These are phyloP conservation scores for Actinopyga echinites DNA, from an alignment of 53 echinoderm and acorn worm species.

Conservation along the genomic window DNA sequence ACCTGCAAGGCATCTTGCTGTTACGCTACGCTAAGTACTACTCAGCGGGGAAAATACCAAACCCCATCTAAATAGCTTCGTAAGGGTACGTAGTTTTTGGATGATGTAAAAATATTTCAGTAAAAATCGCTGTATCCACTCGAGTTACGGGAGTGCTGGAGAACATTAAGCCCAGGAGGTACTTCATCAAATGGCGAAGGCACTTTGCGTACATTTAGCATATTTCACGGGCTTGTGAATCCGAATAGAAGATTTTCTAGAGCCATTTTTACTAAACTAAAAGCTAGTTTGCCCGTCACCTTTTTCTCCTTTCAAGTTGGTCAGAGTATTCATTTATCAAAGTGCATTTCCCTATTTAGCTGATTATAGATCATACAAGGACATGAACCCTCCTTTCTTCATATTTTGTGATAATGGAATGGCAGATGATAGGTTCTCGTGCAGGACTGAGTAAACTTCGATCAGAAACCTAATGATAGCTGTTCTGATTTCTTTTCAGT, in stretches of 20 bases:
- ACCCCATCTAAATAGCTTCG: too few species aligned
- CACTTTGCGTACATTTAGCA: slow-evolving; percentile 30
- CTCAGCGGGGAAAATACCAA: too few species aligned
- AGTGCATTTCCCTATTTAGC: slow-evolving; percentile 30
- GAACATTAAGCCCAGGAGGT: slow-evolving; percentile 16
- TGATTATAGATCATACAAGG: too few species aligned
- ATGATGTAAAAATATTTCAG: slow-evolving; percentile 12
- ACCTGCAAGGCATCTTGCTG: too few species aligned
- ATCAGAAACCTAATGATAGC: too few species aligned
- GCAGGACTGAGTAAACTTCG: not conserved
- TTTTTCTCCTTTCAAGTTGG: not conserved
- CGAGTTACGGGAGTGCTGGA: slow-evolving; percentile 10
- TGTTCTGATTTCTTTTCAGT: too few species aligned
- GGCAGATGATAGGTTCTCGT: slow-evolving; percentile 1
- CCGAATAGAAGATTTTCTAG: not conserved
- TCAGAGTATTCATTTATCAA: slow-evolving; percentile 10
- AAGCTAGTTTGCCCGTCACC: not conserved
- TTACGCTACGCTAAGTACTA: too few species aligned
- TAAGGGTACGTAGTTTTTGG: not conserved
- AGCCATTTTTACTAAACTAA: too few species aligned
- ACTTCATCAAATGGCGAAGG: slow-evolving; percentile 15
- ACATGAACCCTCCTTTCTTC: too few species aligned
- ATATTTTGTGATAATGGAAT: not conserved
- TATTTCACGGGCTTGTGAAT: slow-evolving; percentile 27
- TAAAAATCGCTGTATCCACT: slow-evolving; percentile 17